Evolutionary conservation across 64 coral and sea anemone genomes (phyloP).

Genomic region (Montipora foliosa): DNA sequence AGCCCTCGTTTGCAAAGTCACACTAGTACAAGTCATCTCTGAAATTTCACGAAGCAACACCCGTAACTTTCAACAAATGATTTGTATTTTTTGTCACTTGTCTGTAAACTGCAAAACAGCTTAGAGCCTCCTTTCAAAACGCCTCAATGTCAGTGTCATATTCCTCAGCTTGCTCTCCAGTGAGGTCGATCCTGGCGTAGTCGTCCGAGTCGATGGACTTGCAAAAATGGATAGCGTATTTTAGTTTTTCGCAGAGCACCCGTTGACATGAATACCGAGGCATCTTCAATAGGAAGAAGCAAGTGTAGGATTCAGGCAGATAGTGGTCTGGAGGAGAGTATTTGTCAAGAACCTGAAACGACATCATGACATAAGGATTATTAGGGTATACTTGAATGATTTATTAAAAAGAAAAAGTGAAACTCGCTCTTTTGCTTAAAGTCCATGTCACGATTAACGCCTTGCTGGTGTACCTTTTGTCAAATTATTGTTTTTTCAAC

Average conservation of each 20-base stretch:
- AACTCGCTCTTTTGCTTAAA: no score
- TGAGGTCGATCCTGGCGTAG: slow-evolving; percentile 98
- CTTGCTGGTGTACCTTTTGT: no score
- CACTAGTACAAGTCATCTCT: no score
- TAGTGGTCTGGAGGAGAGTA: slow-evolving; percentile 98
- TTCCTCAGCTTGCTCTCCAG: slow-evolving; percentile 87
- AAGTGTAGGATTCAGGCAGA: slow-evolving; percentile 96
- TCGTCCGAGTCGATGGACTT: slow-evolving; percentile 99
- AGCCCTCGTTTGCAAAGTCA: no score
- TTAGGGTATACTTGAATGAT: neutral
- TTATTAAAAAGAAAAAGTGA: no score
- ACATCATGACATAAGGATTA: neutral
- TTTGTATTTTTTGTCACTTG: neutral
- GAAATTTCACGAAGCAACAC: no score
- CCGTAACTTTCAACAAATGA: no score
- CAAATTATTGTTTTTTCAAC: no score
- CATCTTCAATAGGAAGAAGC: slow-evolving; percentile 98
- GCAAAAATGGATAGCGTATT: slow-evolving; percentile 98
- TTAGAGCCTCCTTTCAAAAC: slow-evolving; percentile 1
- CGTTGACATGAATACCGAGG: slow-evolving; percentile 97
- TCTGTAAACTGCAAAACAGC: neutral
- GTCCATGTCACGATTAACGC: no score
- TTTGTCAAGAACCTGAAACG: slow-evolving; percentile 93
- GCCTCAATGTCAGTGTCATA: slow-evolving; percentile 91
- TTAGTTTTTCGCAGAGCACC: slow-evolving; percentile 97